Conservation (phyloP, 1,140 invertebrate genomes). For the Uloborus diversus region DNA sequence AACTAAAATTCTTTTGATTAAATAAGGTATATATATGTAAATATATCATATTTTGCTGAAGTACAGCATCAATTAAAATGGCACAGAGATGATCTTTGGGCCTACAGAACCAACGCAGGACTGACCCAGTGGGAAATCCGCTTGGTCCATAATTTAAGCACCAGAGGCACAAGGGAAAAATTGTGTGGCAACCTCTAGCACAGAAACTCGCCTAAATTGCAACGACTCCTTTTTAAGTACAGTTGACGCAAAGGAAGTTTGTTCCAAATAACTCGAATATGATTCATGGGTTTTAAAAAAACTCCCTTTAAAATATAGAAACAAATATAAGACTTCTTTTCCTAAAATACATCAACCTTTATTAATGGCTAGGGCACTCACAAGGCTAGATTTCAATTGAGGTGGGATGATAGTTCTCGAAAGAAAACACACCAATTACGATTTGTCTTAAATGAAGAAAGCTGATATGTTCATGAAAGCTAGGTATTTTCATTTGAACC, state of each 20-base stretch:
- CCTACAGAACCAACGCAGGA: slow-evolving; percentile 25
- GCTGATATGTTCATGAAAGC: slow-evolving; percentile 26
- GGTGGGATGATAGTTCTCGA: slow-evolving; percentile 1
- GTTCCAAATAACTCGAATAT: background rate
- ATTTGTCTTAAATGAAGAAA: background rate
- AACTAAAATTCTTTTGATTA: slow-evolving; percentile 47
- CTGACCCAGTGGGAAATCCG: background rate
- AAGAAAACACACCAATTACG: background rate
- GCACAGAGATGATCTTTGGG: slow-evolving; percentile 52
- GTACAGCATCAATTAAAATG: slow-evolving; percentile 29
- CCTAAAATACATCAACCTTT: slow-evolving; percentile 3
- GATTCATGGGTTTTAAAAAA: background rate
- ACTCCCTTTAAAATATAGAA: background rate
- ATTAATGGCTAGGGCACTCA: background rate
- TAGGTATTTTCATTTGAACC: background rate
- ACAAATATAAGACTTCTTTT: slow-evolving; percentile 1
- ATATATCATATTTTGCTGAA: slow-evolving; percentile 45
- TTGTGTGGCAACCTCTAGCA: slow-evolving; percentile 1
- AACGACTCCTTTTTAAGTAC: background rate
- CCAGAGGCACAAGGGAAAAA: slow-evolving; percentile 12
- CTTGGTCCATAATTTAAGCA: slow-evolving; percentile 31
- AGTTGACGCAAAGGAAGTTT: background rate
- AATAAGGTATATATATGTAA: slow-evolving; percentile 43
- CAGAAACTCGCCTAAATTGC: slow-evolving; percentile 9
- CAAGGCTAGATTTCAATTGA: slow-evolving; percentile 10